These are phyloP conservation scores for Ericerus pela DNA, from an alignment of 1,140 invertebrate genomes.

Conservation along the genomic window DNA sequence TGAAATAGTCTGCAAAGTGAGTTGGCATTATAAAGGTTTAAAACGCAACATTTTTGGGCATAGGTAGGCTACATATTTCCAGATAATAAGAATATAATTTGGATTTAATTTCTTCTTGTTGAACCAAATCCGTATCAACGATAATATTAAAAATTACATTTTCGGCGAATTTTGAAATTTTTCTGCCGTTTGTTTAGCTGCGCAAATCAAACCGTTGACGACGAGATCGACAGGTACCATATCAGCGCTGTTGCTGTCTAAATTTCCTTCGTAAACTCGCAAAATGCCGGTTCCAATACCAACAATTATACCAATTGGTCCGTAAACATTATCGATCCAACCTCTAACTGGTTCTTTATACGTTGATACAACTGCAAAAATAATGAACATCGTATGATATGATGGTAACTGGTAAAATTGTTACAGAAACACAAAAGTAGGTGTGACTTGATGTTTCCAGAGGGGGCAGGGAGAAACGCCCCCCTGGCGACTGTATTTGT, in stretches of 20 bases:
- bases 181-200: slow-evolving; percentile 36
- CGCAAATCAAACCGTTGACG: slow-evolving; percentile 63
- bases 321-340: slow-evolving; percentile 82
- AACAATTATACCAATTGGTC: slow-evolving; percentile 49
- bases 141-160: not conserved
- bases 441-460: too few relatives aligned
- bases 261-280: slow-evolving; percentile 38
- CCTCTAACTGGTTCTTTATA: slow-evolving; percentile 56
- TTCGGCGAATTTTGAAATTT: slow-evolving; percentile 3
- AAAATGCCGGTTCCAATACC: slow-evolving; percentile 45
- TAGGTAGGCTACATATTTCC: too few relatives aligned
- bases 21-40: not conserved
- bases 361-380: slow-evolving; percentile 55
- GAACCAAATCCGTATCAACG: not conserved
- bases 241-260: slow-evolving; percentile 42
- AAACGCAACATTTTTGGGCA: not conserved
- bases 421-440: too few relatives aligned
- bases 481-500: too few relatives aligned
- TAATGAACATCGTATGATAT: not conserved
- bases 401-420: too few relatives aligned
- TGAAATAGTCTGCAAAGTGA: not conserved
- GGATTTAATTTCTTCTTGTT: too few relatives aligned
- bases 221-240: slow-evolving; percentile 76
- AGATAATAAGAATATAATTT: not conserved
- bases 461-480: too few relatives aligned